Evolutionary conservation across 2,888 invertebrate genomes (phyloP).

Genomic region (Agonopterix subpropinquella): DNA sequence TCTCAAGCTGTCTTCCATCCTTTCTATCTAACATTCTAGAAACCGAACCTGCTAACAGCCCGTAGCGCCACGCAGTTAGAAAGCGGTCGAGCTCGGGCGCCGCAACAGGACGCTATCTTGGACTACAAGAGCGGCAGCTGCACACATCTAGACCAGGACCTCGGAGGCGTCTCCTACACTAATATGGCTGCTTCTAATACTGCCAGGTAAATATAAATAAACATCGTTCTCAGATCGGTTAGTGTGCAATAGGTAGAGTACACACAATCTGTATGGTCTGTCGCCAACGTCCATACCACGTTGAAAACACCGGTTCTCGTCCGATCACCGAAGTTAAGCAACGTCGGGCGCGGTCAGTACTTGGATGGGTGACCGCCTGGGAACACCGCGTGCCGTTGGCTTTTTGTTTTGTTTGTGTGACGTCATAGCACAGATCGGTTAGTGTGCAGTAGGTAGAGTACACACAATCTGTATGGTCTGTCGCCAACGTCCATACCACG

Average conservation of each 20-base stretch:
- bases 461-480: neutral
- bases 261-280: conserved; percentile 4
- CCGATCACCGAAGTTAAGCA: conserved; percentile 52
- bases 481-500: conserved; percentile 38
- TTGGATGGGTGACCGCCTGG: conserved; percentile 50
- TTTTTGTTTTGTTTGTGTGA: conserved; percentile 15
- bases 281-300: conserved; percentile 56
- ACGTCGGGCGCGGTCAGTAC: conserved; percentile 49
- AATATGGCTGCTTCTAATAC: conserved; percentile 45
- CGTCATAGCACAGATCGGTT: no score
- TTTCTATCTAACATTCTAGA: conserved; percentile 23
- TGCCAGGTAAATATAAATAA: conserved; percentile 27
- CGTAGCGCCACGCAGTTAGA: conserved; percentile 52
- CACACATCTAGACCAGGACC: conserved; percentile 37
- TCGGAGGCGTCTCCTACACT: conserved; percentile 42
- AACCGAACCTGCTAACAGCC: conserved; percentile 37
- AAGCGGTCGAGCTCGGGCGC: conserved; percentile 15
- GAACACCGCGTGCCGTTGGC: conserved; percentile 37
- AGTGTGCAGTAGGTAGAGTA: no score
- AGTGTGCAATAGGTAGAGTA: no score
- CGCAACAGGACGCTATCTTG: conserved; percentile 10
- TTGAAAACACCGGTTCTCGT: conserved; percentile 50
- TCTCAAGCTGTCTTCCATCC: neutral
- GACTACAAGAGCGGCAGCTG: conserved; percentile 50
- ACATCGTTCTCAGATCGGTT: no score